Percentiles rank a stretch among this genome's conserved stretches.
phyloP scores from a whole-genome alignment of 1,140 invertebrate genomes.

The Drosophila dunni region DNA sequence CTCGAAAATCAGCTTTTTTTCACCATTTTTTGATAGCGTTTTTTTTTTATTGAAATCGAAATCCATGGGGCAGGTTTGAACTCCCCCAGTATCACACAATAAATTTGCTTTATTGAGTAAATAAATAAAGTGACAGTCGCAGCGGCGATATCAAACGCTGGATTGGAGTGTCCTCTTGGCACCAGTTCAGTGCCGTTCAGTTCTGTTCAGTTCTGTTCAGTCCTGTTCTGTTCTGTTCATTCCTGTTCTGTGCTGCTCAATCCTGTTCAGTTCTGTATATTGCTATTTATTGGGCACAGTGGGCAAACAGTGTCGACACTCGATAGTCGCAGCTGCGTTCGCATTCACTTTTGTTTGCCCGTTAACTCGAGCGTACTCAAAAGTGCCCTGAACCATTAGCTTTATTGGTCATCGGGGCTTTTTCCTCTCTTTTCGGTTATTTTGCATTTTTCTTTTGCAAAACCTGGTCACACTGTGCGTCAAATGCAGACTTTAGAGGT shows the following conservation, averaged over 20 bases:
- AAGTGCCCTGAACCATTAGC: constrained; percentile 16
- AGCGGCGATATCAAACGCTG: constrained; percentile 55
- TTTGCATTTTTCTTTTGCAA: constrained; percentile 1
- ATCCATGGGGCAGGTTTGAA: constrained; percentile 3
- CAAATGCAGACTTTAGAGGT: constrained; percentile 5
- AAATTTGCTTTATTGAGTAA: constrained; percentile 82
- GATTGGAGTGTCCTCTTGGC: neutral
- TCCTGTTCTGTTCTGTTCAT: neutral
- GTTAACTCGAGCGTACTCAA: constrained; percentile 35
- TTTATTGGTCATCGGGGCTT: constrained; percentile 18
- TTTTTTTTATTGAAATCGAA: constrained; percentile 10
- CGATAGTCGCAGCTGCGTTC: constrained; percentile 27
- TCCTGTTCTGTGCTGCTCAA: neutral
- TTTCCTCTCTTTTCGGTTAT: neutral
- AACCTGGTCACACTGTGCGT: neutral
- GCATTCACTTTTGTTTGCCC: constrained; percentile 41
- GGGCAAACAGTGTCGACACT: neutral
- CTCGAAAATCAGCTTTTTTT: constrained; percentile 18
- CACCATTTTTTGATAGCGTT: neutral
- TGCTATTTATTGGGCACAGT: constrained; percentile 39
- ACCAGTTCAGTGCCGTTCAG: neutral
- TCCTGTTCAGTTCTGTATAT: constrained; percentile 11
- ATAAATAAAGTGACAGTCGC: constrained; percentile 73
- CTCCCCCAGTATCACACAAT: constrained; percentile 69
- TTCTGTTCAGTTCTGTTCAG: neutral